Evolutionary conservation across 2,888 invertebrate genomes (phyloP).

Genomic region (Diabrotica balteata): DNA sequence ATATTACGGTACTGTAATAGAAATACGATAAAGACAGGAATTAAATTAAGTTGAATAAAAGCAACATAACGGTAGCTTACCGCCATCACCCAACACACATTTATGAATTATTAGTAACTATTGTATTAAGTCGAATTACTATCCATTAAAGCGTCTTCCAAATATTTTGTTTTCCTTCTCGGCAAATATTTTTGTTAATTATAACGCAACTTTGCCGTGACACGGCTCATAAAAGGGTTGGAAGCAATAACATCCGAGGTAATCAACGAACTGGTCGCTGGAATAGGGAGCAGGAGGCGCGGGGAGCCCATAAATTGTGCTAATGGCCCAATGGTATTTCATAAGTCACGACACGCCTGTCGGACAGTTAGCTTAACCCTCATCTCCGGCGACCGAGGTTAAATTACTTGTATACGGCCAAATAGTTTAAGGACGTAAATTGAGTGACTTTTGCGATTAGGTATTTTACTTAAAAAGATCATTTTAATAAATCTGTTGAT

Average conservation of each 20-base stretch:
- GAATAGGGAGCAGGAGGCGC: background rate
- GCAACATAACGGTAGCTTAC: no score
- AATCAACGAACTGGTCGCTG: slow-evolving; percentile 17
- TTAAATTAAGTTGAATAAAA: no score
- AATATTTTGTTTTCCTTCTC: slow-evolving; percentile 9
- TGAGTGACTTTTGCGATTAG: slow-evolving; percentile 14
- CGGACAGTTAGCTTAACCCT: slow-evolving; percentile 32
- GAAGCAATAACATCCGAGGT: slow-evolving; percentile 28
- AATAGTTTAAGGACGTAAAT: slow-evolving; percentile 25
- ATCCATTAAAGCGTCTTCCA: background rate
- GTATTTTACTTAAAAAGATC: slow-evolving; percentile 17
- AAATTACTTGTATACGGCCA: slow-evolving; percentile 34
- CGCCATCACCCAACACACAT: no score
- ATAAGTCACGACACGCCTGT: slow-evolving; percentile 45
- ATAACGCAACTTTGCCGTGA: slow-evolving; percentile 8
- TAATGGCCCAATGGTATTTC: slow-evolving; percentile 61
- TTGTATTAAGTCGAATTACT: background rate
- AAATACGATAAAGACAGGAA: no score
- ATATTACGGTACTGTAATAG: no score
- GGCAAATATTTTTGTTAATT: slow-evolving; percentile 17
- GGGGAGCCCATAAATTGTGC: slow-evolving; percentile 55
- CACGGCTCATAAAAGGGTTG: slow-evolving; percentile 21
- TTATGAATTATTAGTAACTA: no score
- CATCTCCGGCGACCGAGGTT: slow-evolving; percentile 34
- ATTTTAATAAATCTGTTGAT: background rate